Evolutionary conservation across 2,113 vertebrate genomes (phyloP).

Genomic region (Neodontobutis hainanensis): DNA sequence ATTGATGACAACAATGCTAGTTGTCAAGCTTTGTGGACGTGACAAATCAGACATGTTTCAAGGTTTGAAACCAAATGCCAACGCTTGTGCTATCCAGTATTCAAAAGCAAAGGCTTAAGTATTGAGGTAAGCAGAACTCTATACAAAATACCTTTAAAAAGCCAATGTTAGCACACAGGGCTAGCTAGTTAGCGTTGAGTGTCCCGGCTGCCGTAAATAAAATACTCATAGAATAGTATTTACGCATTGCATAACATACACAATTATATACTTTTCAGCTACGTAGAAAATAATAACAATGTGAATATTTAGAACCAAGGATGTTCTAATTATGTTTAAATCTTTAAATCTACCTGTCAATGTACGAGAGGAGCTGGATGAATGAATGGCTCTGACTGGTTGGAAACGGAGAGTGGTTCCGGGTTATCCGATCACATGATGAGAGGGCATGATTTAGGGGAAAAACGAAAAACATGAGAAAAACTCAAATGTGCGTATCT

Average conservation of each 20-base stretch:
- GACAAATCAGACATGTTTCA: not conserved
- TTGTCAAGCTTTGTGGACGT: slow-evolving; percentile 2
- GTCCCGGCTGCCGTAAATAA: slow-evolving; percentile 43
- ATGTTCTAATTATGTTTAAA: not conserved
- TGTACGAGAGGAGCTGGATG: slow-evolving; percentile 47
- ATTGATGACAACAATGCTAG: not conserved
- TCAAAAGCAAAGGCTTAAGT: not conserved
- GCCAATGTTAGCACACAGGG: slow-evolving; percentile 51
- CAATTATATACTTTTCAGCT: not conserved
- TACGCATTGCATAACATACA: not conserved
- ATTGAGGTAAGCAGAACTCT: not conserved
- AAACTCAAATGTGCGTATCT: too few relatives aligned
- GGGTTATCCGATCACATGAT: slow-evolving; percentile 68
- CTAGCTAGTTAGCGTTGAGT: slow-evolving; percentile 54
- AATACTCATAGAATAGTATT: slow-evolving; percentile 46
- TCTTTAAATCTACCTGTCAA: slow-evolving; percentile 74
- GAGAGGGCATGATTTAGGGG: not conserved
- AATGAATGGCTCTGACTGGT: slow-evolving; percentile 74
- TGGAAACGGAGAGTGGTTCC: slow-evolving; percentile 67
- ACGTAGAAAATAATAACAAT: not conserved
- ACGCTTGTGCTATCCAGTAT: not conserved
- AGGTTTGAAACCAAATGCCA: not conserved
- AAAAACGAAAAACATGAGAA: too few relatives aligned
- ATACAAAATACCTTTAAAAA: not conserved
- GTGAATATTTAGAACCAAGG: too few relatives aligned